Base-by-base conservation (phyloP, 2,797 vertebrate genomes). In the Mallotus villosus region DNA sequence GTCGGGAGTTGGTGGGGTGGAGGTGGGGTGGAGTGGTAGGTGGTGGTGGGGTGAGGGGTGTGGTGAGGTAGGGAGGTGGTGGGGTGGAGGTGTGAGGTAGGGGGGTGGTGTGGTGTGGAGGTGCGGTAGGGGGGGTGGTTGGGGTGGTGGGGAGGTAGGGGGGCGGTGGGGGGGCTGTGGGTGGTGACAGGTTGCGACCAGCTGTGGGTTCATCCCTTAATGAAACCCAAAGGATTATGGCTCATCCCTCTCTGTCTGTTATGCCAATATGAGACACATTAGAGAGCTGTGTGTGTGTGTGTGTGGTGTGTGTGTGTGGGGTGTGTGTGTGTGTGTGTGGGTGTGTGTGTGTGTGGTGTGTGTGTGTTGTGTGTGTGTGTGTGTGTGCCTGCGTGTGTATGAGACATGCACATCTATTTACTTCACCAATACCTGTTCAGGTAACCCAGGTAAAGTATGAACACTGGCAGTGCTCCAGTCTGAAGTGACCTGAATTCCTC, bases 101-200 rank as follows among this genome's bases (percentile, higher is more conserved):
- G 55, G 63, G 21, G 22, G 64, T 11, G 63, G 63, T 21, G 32
- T 34, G 66, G 69, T 71, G 68, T 25, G 25, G 25, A 25, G 63
- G 69, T 66, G 84, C 87, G 85, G 84, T 78, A 68, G 68, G 73
- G 80, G 78, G 71, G 68, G 68, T 71, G 71, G 68, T 58, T 68
- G 68, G 73, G 80, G 81, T 80, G 78, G 71, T 66, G 68, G 71
- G 66, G 79, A 78, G 72, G 69, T 49, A 66, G 61, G 59, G 60
- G 67, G 58, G 72, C 49, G 24, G 27, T 67, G 63, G 22, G 53
- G 41, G 72, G 70, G 62, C 32, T 22, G 53, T n/a, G 65, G 72
- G 86, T 88, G 90, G 82, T 88, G 90, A 92, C 78, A 90, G 84
- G 81, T 87, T 78, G 68, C 53, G 27, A 84, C 80, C 89, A 89